Evolutionary conservation across 2,797 vertebrate genomes (phyloP), one percentile per base, ranked within the genome.

Genomic region (Mastacembelus armatus): DNA sequence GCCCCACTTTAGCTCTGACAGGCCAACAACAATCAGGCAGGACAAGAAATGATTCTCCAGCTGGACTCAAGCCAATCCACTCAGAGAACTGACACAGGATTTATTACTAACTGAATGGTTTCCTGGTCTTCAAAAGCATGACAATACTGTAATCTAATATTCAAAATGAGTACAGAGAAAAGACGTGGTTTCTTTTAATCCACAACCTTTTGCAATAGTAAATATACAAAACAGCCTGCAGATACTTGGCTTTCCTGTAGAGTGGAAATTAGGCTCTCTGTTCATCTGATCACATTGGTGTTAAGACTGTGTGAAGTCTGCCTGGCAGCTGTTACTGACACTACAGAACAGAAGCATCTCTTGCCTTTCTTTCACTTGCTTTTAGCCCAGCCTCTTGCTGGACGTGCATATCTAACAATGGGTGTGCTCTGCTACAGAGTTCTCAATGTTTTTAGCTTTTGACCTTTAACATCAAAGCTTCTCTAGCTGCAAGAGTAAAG

Each of bases 271-370:
- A 44, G 52, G 5, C 40, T 57, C 57, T 54, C 16, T 49, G 36
- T 30, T 62, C 40, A 70, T 66, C 60, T 70, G 52, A 77, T 82
- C 18, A 68, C 56, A 74, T 80, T n/a, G 65, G 35, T 38, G 30
- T 72, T 67, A 58, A 58, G 67, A 58, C 51, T 71, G 27, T n/a
- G n/a, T n/a, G n/a, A n/a, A n/a, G n/a, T 38, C 42, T 61, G 62
- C 66, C 48, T 48, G 71, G 58, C 82, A 86, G 77, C 74, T 89
- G 86, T 55, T 44, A 26, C 50, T 78, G 85, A 82, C 69, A 86
- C 50, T 27, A 60, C 42, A 22, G 71, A 64, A 64, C 18, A 64
- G 66, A 57, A 69, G 45, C 62, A 77, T 73, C 81, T 81, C 38
- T 59, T 42, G 44, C 42, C 19, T 68, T 40, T 59, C 48, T 64